A percentile compares a stretch with the other conserved stretches of the same genome.
These are phyloP conservation scores for Timema podura DNA, from an alignment of 2,888 invertebrate genomes.

Conservation along the genomic window DNA sequence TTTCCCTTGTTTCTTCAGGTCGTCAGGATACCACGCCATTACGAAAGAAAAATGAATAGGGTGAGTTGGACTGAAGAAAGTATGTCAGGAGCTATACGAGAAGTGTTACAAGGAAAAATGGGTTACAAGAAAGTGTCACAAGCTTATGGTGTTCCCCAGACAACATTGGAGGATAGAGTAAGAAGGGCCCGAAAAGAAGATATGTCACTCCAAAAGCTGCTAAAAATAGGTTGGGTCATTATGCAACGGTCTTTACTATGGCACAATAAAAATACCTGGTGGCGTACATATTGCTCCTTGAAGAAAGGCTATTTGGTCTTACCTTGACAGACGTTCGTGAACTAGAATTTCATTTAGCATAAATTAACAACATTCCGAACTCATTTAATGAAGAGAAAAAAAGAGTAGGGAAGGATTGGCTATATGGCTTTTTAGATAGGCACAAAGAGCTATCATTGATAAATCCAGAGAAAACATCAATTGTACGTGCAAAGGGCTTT, in stretches of 20 bases:
- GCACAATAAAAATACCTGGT: constrained; percentile 1
- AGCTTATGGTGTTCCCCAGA: constrained; percentile 10
- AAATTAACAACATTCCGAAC: constrained; percentile 5
- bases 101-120: constrained; percentile 7
- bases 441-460: constrained; percentile 4
- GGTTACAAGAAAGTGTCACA: constrained; percentile 8
- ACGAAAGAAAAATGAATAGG: neutral
- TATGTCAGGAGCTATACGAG: constrained; percentile 2
- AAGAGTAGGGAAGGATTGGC: constrained; percentile 1
- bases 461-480: constrained; percentile 14
- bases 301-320: constrained; percentile 3
- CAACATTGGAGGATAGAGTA: neutral
- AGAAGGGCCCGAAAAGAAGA: neutral
- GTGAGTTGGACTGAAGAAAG: constrained; percentile 7
- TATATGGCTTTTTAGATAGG: constrained; percentile 1
- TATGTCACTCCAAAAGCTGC: neutral
- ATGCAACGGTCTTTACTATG: neutral
- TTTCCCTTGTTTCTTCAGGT: neutral
- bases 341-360: neutral
- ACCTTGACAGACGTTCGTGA: constrained; percentile 9
- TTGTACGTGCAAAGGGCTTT: neutral
- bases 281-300: neutral
- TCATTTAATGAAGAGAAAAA: constrained; percentile 7
- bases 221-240: neutral
- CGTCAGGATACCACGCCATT: neutral